Evolutionary conservation across 2,113 vertebrate genomes (phyloP).

Genomic region (Pollachius pollachius): DNA sequence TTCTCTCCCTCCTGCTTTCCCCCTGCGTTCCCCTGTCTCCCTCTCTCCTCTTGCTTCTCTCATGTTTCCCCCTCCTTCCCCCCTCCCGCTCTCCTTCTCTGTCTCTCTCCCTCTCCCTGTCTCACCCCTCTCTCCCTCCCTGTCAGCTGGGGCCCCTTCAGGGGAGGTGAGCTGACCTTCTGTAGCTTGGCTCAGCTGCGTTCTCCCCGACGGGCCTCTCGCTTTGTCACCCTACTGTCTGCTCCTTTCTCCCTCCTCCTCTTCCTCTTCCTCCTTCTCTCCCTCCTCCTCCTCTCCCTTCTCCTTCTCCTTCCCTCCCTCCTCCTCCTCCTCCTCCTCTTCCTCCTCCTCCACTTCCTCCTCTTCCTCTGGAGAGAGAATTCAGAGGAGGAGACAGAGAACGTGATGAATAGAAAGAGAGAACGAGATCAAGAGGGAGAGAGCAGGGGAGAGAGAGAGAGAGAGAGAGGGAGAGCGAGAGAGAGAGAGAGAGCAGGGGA

Average conservation of each 20-base stretch:
- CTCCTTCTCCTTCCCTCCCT: not conserved
- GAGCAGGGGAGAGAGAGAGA: too few relatives aligned
- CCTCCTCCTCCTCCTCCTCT: conserved; percentile 7
- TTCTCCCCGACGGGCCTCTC: conserved; percentile 53
- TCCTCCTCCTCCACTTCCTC: too few relatives aligned
- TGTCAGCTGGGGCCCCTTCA: conserved; percentile 46
- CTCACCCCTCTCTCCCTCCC: too few relatives aligned
- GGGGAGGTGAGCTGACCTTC: conserved; percentile 61
- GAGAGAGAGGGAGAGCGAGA: too few relatives aligned
- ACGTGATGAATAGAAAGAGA: too few relatives aligned
- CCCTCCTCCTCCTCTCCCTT: too few relatives aligned
- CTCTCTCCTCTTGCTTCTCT: not conserved
- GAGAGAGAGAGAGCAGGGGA: too few relatives aligned
- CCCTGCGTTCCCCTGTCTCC: not conserved
- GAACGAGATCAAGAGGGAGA: too few relatives aligned
- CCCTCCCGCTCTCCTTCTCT: not conserved
- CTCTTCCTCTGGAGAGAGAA: too few relatives aligned
- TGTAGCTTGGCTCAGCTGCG: conserved; percentile 48
- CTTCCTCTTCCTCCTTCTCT: not conserved
- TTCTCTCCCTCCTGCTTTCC: not conserved
- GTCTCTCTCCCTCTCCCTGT: not conserved
- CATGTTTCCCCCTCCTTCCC: not conserved
- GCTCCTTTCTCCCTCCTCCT: conserved; percentile 34
- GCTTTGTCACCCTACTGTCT: conserved; percentile 44
- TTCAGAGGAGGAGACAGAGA: too few relatives aligned